Evolutionary conservation across 1,140 invertebrate genomes (phyloP), one percentile per base, ranked within the genome.

Genomic region (Drosophila baimaii): DNA sequence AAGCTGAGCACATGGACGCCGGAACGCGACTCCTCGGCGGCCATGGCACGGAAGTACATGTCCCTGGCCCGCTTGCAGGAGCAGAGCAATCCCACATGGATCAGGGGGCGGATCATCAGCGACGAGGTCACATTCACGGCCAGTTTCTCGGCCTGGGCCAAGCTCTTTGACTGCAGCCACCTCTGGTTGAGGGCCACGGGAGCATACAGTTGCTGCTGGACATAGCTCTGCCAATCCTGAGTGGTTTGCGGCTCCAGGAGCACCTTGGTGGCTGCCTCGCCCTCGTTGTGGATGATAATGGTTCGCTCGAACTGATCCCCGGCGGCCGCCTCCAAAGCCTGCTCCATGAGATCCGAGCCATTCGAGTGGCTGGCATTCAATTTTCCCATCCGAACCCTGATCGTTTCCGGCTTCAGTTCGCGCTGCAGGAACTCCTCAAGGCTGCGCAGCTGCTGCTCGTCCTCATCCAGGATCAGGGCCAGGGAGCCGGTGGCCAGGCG

Each of bases 81-180:
- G 56, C 97, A 96, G 91, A 99, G 97, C 88, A 97, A 94, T 13
- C 94, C 94, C 92, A 95, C 93, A 19, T 95, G 95, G 85, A 95
- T 94, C 90, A 96, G 94, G 0, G 97, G 95, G 86, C 96, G 92
- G 12, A 97, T 91, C n/a, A 95, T 97, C 80, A 95, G 95, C 15
- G 98, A 92, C 2, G 98, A 99, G n/a, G 97, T 97, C 17, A 99
- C 96, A 90, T 99, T 98, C 9, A 99, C 94, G 15, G 98, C 94
- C 41, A 94, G 90, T 88, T 93, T 92, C 66, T 89, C 70, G 6
- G 84, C 49, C 10, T 55, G 43, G 69, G 94, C 82, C 70, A 91
- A 57, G 44, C 91, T 75, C 33, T 92, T 81, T 72, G 93, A 51
- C 86, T 58, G 86, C 77, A 97, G 85, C 88, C 97, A 97, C 29